Evolutionary conservation across 2,888 invertebrate species (phyloP).

Genomic region (Autographa gamma): DNA sequence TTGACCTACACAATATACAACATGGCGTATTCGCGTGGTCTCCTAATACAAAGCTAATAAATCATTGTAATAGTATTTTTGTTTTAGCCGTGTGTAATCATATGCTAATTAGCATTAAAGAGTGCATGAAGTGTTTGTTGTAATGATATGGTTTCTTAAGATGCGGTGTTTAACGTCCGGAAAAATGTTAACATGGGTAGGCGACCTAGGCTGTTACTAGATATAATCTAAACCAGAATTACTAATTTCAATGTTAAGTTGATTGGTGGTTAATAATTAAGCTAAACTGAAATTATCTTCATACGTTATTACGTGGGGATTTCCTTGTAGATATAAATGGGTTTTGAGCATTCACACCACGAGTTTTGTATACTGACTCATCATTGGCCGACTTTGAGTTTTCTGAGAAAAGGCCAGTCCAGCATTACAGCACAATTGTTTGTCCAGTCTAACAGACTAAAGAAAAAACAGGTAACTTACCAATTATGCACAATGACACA

Average conservation of each 20-base stretch:
- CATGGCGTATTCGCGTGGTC: slow-evolving; percentile 60
- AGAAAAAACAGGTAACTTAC: neutral
- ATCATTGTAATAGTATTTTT: slow-evolving; percentile 60
- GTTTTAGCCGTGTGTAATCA: slow-evolving; percentile 48
- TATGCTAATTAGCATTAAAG: slow-evolving; percentile 47
- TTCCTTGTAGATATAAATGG: neutral
- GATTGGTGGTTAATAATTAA: neutral
- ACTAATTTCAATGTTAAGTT: neutral
- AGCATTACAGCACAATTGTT: neutral
- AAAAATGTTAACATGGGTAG: slow-evolving; percentile 6
- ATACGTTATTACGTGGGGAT: neutral
- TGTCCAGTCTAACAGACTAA: neutral
- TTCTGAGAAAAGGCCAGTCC: neutral
- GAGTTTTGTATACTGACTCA: neutral
- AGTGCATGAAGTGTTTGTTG: slow-evolving; percentile 20
- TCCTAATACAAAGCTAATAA: slow-evolving; percentile 50
- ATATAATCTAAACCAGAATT: neutral
- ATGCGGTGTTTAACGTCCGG: slow-evolving; percentile 5
- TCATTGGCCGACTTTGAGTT: neutral
- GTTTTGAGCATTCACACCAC: neutral
- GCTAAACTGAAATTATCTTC: neutral
- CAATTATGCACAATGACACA: too few species aligned
- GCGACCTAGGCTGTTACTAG: neutral
- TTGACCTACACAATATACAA: slow-evolving; percentile 42
- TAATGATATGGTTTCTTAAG: slow-evolving; percentile 4